Evolutionary conservation across 2,113 vertebrate species (phyloP).

Genomic region (Antechinus flavipes): DNA sequence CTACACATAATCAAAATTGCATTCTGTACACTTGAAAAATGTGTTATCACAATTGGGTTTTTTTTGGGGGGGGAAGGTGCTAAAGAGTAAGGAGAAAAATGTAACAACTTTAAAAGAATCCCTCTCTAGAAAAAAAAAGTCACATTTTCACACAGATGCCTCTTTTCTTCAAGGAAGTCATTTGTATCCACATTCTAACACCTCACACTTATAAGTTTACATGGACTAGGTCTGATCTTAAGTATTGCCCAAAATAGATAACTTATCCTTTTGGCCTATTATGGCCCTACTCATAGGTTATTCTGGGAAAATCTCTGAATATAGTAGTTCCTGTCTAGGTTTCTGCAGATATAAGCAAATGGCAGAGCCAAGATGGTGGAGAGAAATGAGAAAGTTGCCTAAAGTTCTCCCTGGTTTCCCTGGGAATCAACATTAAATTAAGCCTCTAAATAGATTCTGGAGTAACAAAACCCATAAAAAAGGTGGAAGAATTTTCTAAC

Average conservation of each 20-base stretch:
- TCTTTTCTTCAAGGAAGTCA: neutral
- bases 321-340: neutral
- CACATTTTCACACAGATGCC: conserved; percentile 56
- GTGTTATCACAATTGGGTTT: neutral
- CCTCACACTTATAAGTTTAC: neutral
- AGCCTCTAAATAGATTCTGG: no score
- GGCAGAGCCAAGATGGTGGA: no score
- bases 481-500: no score
- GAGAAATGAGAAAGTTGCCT: no score
- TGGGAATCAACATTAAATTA: no score
- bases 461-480: no score
- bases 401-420: no score
- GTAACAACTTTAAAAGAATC: conserved; percentile 16
- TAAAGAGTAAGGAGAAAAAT: neutral
- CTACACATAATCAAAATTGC: neutral
- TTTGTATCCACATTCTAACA: neutral
- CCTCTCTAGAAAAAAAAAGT: conserved; percentile 63
- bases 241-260: neutral
- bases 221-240: neutral
- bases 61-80: conserved; percentile 6
- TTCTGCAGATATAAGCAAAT: neutral
- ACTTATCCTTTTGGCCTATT: neutral
- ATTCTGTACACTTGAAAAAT: neutral
- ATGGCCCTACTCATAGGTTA: neutral
- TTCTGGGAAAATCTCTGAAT: neutral